Conservation (phyloP, 2,113 vertebrate species). For the Turdus rufiventris region DNA sequence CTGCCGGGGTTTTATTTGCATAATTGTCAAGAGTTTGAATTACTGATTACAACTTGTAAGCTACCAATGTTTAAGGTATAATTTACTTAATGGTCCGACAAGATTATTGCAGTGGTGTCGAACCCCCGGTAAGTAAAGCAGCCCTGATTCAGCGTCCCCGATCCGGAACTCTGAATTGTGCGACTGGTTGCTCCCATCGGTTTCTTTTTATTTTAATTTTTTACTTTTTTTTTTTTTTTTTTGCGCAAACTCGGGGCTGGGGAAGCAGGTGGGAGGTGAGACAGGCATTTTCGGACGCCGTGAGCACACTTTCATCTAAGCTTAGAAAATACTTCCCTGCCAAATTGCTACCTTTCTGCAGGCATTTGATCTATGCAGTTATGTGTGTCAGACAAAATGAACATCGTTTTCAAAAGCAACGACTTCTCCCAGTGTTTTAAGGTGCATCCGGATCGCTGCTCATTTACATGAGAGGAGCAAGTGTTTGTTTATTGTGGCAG, state of each 20-base stretch:
- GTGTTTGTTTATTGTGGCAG: conserved; percentile 42
- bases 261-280: conserved; percentile 26
- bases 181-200: not conserved
- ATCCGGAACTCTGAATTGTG: not conserved
- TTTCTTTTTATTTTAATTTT: not conserved
- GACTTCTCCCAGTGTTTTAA: conserved; percentile 34
- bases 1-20: not conserved
- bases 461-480: conserved; percentile 40
- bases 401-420: conserved; percentile 36
- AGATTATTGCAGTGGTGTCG: conserved; percentile 12
- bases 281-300: conserved; percentile 7
- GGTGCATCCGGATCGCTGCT: conserved; percentile 37
- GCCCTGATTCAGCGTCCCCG: conserved; percentile 5
- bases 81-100: conserved; percentile 57
- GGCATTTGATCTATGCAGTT: conserved; percentile 39
- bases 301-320: conserved; percentile 20
- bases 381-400: conserved; percentile 48
- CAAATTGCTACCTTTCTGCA: conserved; percentile 39
- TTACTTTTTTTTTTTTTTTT: not conserved
- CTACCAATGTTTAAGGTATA: conserved; percentile 14
- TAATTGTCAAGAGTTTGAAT: conserved; percentile 53
- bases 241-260: not conserved
- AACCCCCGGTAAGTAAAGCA: not conserved
- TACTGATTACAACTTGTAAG: conserved; percentile 44
- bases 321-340: not conserved